phyloP scores from a whole-genome alignment of 2,797 vertebrate species.

The Spondyliosoma cantharus region DNA sequence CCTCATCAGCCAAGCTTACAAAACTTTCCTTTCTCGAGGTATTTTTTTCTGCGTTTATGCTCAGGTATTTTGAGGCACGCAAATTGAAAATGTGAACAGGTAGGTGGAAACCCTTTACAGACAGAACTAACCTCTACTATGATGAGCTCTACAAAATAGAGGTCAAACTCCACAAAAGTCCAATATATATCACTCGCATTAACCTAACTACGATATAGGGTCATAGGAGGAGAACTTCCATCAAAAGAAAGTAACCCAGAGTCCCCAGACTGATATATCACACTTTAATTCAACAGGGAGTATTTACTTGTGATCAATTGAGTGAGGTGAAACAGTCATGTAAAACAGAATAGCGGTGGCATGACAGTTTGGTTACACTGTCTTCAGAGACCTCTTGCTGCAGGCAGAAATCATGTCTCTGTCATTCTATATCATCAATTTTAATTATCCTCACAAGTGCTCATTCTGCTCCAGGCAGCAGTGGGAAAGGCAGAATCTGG shows the following conservation, averaged over 20 bases:
- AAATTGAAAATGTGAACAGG: not conserved
- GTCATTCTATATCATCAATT: slow-evolving; percentile 84
- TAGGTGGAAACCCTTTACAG: not conserved
- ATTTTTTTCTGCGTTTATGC: not conserved
- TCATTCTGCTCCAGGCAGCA: slow-evolving; percentile 76
- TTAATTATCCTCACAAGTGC: slow-evolving; percentile 84
- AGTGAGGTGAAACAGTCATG: slow-evolving; percentile 77
- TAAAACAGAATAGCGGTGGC: slow-evolving; percentile 71
- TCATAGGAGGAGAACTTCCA: slow-evolving; percentile 34
- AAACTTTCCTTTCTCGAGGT: not conserved
- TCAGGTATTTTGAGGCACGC: too few relatives aligned
- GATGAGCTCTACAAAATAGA: slow-evolving; percentile 11
- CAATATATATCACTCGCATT: slow-evolving; percentile 35
- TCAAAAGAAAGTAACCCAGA: slow-evolving; percentile 46
- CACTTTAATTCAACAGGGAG: slow-evolving; percentile 67
- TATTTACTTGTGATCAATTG: slow-evolving; percentile 75
- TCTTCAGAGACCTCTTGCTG: slow-evolving; percentile 78
- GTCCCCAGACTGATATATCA: slow-evolving; percentile 49
- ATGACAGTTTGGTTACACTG: slow-evolving; percentile 72
- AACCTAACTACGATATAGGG: slow-evolving; percentile 36
- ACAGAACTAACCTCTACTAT: not conserved
- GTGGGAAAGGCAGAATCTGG: slow-evolving; percentile 65
- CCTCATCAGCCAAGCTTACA: not conserved
- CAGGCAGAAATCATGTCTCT: slow-evolving; percentile 80
- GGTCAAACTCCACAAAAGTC: slow-evolving; percentile 25